Evolutionary conservation across 2,888 invertebrate genomes (phyloP).

Genomic region (Ethmia dodecea): DNA sequence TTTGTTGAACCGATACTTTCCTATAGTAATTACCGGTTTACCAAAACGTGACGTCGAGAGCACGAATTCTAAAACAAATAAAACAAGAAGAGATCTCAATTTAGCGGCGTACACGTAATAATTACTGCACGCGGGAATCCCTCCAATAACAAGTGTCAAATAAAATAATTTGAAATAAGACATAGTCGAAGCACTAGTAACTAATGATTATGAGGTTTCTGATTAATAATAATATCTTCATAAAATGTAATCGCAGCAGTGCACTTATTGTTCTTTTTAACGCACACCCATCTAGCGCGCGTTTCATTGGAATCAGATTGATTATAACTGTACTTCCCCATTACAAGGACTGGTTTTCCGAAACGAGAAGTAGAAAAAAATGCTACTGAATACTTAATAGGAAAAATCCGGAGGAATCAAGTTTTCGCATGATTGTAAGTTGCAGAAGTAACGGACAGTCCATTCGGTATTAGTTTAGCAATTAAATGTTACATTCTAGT

Average conservation of each 20-base stretch:
- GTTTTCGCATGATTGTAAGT: no score
- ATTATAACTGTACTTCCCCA: slow-evolving; percentile 20
- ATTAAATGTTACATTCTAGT: no score
- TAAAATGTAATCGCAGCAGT: no score
- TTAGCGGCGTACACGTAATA: no score
- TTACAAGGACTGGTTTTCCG: slow-evolving; percentile 20
- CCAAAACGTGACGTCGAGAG: slow-evolving; percentile 20
- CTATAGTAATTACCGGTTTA: slow-evolving; percentile 20
- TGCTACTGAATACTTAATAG: no score
- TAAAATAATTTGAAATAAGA: background rate
- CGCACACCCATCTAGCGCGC: slow-evolving; percentile 43
- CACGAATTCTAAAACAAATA: slow-evolving; percentile 16
- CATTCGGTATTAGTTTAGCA: no score
- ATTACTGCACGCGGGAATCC: no score
- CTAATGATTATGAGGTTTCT: background rate
- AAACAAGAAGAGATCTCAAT: background rate
- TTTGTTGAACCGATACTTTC: slow-evolving; percentile 22
- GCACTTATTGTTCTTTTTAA: no score
- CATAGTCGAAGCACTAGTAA: background rate
- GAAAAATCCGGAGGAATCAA: no score
- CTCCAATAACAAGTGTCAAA: no score
- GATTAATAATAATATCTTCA: background rate
- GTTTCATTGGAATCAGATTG: slow-evolving; percentile 20
- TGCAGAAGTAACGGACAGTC: no score
- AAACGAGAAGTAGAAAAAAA: no score